Evolutionary conservation across 2,888 invertebrate species (phyloP).

Genomic region (Pinctada fucata): DNA sequence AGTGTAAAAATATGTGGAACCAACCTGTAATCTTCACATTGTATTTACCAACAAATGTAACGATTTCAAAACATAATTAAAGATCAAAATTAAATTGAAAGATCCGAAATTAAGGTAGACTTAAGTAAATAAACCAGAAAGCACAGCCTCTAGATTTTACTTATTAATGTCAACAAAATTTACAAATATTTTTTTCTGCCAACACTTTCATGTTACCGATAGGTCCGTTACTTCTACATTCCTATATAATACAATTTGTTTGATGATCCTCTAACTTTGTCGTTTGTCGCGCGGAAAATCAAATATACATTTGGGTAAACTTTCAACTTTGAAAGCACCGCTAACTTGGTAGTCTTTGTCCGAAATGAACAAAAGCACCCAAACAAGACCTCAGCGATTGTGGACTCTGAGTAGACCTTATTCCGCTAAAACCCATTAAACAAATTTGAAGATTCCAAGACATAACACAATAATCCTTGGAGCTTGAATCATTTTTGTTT

Average conservation of each 20-base stretch:
- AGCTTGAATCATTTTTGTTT: not conserved
- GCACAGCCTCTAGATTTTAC: not conserved
- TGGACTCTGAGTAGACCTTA: not conserved
- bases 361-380: not conserved
- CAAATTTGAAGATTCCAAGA: not conserved
- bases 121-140: too few relatives aligned
- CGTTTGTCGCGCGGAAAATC: not conserved
- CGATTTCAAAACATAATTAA: too few relatives aligned
- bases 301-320: not conserved
- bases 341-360: not conserved
- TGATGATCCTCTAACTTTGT: not conserved
- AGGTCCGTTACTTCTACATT: not conserved
- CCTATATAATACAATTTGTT: not conserved
- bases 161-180: not conserved
- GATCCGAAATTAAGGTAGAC: too few relatives aligned
- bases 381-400: not conserved
- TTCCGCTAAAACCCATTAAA: not conserved
- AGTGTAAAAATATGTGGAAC: too few relatives aligned
- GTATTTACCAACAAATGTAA: too few relatives aligned
- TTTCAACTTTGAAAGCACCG: conserved; percentile 1
- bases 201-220: not conserved
- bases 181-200: not conserved
- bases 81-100: too few relatives aligned
- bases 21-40: too few relatives aligned
- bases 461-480: not conserved